Percentiles rank a stretch among this genome's conserved stretches.
Evolutionary conservation across 2,888 invertebrate species (phyloP).

Genomic region (Odontothrips loti): DNA sequence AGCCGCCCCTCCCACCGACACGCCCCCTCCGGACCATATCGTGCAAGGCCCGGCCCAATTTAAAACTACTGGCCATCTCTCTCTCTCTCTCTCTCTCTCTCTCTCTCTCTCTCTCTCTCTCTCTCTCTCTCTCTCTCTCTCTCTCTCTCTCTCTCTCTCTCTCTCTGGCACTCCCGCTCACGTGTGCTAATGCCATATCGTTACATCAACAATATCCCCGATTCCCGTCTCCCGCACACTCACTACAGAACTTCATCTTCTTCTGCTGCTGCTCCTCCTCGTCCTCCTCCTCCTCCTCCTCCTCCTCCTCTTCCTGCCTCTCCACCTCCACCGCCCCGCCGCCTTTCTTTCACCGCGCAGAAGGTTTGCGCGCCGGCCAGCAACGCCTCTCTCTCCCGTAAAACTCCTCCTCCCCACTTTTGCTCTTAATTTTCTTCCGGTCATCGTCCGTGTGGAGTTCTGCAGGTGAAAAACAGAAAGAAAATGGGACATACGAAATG

Average conservation of each 20-base stretch:
- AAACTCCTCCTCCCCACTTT: background rate
- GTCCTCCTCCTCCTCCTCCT: background rate
- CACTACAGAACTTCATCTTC: too few species aligned
- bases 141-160: background rate
- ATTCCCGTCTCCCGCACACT: background rate
- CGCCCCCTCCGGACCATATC: background rate
- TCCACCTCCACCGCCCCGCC: background rate
- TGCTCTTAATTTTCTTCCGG: too few species aligned
- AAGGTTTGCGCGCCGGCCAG: background rate
- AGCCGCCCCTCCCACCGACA: background rate
- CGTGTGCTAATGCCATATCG: background rate
- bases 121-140: background rate
- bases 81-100: background rate
- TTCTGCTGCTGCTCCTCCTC: background rate
- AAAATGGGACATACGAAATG: too few species aligned
- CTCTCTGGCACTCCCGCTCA: background rate
- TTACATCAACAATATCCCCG: slow-evolving; percentile 1
- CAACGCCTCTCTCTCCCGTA: background rate
- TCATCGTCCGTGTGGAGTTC: too few species aligned
- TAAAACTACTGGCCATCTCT: background rate
- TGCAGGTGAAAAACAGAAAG: too few species aligned
- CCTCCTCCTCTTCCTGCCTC: background rate
- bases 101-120: background rate
- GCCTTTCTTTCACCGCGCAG: background rate
- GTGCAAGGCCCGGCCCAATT: slow-evolving; percentile 2